Evolutionary conservation across 2,888 invertebrate species (phyloP).

Genomic region (Loripinus fragilis): DNA sequence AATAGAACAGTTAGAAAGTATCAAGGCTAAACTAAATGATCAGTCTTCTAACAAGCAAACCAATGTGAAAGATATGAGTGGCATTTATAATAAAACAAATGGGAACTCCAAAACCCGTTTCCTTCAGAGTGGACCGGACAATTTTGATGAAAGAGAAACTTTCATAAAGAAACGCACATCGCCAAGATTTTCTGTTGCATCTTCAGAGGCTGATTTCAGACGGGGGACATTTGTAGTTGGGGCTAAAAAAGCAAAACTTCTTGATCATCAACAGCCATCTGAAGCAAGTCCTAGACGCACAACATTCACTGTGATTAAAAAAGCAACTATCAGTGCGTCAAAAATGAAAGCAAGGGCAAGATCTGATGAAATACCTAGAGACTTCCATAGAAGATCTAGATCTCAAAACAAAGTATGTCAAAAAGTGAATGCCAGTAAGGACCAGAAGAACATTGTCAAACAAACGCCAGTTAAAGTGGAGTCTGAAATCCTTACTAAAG

Average conservation of each 20-base stretch:
- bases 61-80: not conserved
- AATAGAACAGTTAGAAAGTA: constrained; percentile 61
- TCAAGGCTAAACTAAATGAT: constrained; percentile 61
- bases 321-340: not conserved
- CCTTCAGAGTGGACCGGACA: not conserved
- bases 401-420: not conserved
- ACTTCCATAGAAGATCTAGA: not conserved
- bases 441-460: not conserved
- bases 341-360: not conserved
- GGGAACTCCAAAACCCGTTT: not conserved
- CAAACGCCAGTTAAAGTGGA: not conserved
- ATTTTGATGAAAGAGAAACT: constrained; percentile 45
- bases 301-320: constrained; percentile 65
- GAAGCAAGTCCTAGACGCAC: constrained; percentile 69
- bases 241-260: constrained; percentile 39
- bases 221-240: constrained; percentile 48
- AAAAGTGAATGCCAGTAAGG: not conserved
- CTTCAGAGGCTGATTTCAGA: constrained; percentile 27
- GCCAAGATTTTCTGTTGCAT: constrained; percentile 42
- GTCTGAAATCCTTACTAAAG: not conserved
- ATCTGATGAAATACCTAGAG: constrained; percentile 1
- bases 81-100: not conserved
- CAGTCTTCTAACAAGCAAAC: constrained; percentile 41
- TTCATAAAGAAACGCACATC: constrained; percentile 42
- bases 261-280: constrained; percentile 48